Conservation (phyloP, 1,140 invertebrate genomes). For the Sycobia sp. region DNA sequence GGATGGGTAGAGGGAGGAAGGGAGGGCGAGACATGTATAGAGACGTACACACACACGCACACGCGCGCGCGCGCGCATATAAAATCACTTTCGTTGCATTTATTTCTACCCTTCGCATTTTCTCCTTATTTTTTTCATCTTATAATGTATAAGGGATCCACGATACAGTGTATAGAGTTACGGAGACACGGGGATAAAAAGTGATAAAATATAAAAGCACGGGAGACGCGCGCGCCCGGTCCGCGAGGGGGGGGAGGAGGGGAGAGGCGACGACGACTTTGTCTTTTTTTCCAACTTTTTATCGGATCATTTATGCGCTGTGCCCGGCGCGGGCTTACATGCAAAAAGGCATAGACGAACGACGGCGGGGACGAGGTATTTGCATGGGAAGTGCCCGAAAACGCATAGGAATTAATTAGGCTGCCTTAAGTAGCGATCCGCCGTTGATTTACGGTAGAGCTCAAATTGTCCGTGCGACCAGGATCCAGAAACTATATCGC, state of each 20-base stretch:
- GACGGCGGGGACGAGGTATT: conserved; percentile 32
- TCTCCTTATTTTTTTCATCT: conserved; percentile 25
- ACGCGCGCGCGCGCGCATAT: neutral
- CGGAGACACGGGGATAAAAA: too few relatives aligned
- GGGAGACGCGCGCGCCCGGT: too few relatives aligned
- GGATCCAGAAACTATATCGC: too few relatives aligned
- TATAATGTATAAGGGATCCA: conserved; percentile 18
- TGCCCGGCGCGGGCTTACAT: conserved; percentile 38
- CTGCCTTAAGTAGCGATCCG: conserved; percentile 43
- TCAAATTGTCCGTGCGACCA: conserved; percentile 28
- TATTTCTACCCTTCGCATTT: conserved; percentile 22
- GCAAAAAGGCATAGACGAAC: conserved; percentile 46
- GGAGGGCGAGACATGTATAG: neutral
- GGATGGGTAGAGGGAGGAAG: too few relatives aligned
- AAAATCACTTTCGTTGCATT: conserved; percentile 30
- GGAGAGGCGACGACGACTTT: too few relatives aligned
- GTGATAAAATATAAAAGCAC: too few relatives aligned
- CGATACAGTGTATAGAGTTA: conserved; percentile 24
- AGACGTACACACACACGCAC: neutral
- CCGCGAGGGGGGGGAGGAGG: neutral
- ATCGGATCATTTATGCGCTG: conserved; percentile 57
- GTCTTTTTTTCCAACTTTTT: conserved; percentile 49
- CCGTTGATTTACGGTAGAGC: conserved; percentile 41
- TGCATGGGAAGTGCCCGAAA: conserved; percentile 51
- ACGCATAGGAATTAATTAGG: conserved; percentile 53